Base-by-base conservation (phyloP, 2,888 invertebrate species). In the Drosophila paramelanica region DNA sequence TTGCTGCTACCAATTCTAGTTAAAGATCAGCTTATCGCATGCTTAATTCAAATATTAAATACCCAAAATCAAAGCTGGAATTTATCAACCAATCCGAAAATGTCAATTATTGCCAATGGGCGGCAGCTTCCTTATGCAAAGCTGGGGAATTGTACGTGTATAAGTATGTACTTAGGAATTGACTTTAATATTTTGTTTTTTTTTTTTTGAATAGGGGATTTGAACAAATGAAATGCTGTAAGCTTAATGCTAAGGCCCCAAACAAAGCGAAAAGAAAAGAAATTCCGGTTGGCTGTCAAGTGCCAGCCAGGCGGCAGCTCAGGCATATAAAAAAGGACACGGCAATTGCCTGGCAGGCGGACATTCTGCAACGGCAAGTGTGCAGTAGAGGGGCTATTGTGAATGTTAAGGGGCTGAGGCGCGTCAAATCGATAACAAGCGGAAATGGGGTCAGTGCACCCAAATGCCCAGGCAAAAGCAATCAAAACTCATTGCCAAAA, bases 381-480 rank as follows among this genome's bases (percentile, higher is more conserved):
- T 7, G 7, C 33, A 47, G 45, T 10, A 45, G 42, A 6, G 46
- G 57, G 41, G 50, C 13, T 31, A 2, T 31, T 17, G 25, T 31
- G 31, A 27, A 14, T 10, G 10, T 20, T 10, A 45, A 25, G 33
- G 20, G 55, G 20, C 36, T n/a, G 53, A 27, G 62, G 31, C 53
- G 81, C 83, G 62, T 86, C 88, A 86, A 84, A 84, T 84, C 83
- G 83, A 84, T 84, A 84, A 88, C 87, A 83, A 88, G 89, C 81
- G 87, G 83, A 84, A 84, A 88, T 83, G 87, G 83, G 89, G 89
- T 84, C 83, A 83, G 66, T 88, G 83, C 83, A 88, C 88, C 87
- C 87, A 73, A 79, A 88, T 80, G 81, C 71, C 86, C 89, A 84
- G 74, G 84, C 81, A 80, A 84, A 86, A 84, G 83, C 89, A 88